These are phyloP conservation scores for Indicator maculatus DNA, from an alignment of 2,113 vertebrate species.

Conservation along the genomic window DNA sequence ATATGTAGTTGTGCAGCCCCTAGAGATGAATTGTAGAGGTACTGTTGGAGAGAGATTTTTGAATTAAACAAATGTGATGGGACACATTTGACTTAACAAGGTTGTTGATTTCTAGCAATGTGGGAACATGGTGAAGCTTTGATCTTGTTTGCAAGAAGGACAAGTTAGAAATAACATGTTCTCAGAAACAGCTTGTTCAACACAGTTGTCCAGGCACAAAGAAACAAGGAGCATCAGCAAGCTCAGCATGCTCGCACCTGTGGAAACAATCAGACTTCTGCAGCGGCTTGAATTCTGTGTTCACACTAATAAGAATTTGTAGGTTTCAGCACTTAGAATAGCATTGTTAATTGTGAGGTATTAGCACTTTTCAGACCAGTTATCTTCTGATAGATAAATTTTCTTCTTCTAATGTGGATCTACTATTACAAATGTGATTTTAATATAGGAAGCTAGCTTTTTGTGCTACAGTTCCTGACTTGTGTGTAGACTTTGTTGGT, in stretches of 20 bases:
- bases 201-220: background rate
- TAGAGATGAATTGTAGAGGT: background rate
- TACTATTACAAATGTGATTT: background rate
- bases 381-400: background rate
- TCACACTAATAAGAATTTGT: background rate
- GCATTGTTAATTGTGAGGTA: background rate
- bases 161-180: background rate
- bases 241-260: rapidly evolving
- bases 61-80: background rate
- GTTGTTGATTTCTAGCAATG: background rate
- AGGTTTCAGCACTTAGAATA: background rate
- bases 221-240: background rate
- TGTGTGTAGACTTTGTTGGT: background rate
- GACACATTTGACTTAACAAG: background rate
- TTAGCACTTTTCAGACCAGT: background rate
- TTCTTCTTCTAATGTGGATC: background rate
- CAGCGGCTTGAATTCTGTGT: background rate
- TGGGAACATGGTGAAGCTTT: background rate
- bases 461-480: background rate
- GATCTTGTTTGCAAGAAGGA: background rate
- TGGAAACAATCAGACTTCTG: background rate
- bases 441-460: background rate
- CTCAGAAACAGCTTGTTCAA: background rate
- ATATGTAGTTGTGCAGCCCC: background rate
- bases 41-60: background rate